Evolutionary conservation across 2,113 vertebrate genomes (phyloP).

Genomic region (Oreocharis arfaki): DNA sequence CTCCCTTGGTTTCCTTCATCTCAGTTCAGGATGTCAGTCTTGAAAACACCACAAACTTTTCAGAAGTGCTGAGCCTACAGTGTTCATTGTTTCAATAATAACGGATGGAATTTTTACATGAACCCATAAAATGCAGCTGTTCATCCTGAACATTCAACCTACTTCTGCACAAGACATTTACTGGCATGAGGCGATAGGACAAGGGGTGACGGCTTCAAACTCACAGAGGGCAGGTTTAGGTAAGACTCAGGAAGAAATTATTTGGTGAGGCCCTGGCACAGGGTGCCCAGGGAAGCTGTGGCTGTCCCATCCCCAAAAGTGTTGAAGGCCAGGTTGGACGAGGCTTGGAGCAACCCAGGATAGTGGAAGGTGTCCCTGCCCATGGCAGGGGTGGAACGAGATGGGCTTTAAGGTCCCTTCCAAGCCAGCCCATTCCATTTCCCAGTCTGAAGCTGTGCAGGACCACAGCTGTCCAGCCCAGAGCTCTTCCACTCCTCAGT

Average conservation of each 20-base stretch:
- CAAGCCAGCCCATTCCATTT: not conserved
- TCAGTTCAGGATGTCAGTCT: not conserved
- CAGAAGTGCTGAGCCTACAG: not conserved
- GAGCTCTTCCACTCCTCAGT: not conserved
- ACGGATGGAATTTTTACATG: not conserved
- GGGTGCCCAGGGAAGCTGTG: not conserved
- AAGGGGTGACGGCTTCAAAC: not conserved
- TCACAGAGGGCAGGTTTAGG: not conserved
- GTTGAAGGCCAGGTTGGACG: fast-evolving
- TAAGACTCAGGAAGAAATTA: not conserved
- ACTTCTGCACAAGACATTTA: not conserved
- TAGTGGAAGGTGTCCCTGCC: not conserved
- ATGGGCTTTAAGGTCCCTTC: not conserved
- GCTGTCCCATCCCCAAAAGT: not conserved
- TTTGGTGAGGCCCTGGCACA: not conserved
- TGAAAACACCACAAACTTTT: not conserved
- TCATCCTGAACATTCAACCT: not conserved
- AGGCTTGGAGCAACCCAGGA: not conserved
- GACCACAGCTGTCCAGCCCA: not conserved
- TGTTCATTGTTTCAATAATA: not conserved
- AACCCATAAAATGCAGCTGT: not conserved
- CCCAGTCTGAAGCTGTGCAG: not conserved
- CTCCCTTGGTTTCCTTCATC: not conserved
- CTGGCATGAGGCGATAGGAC: not conserved
- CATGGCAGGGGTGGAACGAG: fast-evolving